Percentiles rank a stretch among this genome's conserved stretches.
Evolutionary conservation across 1,140 invertebrate genomes (phyloP).

Genomic region (Aphaenogaster ashmeadi): DNA sequence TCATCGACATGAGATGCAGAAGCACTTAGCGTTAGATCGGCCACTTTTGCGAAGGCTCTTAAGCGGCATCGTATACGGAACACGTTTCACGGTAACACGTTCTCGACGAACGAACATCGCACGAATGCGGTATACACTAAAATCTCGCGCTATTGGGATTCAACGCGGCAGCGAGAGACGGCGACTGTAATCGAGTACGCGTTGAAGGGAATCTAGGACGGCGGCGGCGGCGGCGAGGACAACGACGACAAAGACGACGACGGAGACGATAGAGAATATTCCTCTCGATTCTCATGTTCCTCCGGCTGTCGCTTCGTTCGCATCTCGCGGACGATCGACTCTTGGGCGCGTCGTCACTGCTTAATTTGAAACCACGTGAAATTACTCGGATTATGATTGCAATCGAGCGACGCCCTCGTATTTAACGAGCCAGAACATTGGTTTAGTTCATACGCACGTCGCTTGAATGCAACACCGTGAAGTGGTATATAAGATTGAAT

Average conservation of each 20-base stretch:
- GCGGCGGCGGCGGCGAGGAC: conserved; percentile 1
- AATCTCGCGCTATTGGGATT: conserved; percentile 80
- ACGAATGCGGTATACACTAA: conserved; percentile 76
- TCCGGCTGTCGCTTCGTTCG: conserved; percentile 11
- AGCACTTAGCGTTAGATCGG: conserved; percentile 50
- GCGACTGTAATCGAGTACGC: conserved; percentile 77
- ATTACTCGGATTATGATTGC: conserved; percentile 28
- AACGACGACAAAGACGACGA: neutral
- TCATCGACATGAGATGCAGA: neutral
- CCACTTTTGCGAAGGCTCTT: conserved; percentile 44
- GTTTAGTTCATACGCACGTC: neutral
- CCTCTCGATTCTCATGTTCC: conserved; percentile 37
- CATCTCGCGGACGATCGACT: conserved; percentile 39
- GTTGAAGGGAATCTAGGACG: conserved; percentile 61
- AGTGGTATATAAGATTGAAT: too few species aligned
- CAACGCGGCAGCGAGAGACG: conserved; percentile 67
- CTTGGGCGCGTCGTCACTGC: neutral
- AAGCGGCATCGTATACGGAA: conserved; percentile 50
- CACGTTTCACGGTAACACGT: conserved; percentile 68
- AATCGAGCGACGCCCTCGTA: neutral
- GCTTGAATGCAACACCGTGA: neutral
- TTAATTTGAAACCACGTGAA: conserved; percentile 30
- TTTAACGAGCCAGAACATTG: conserved; percentile 25
- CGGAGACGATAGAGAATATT: conserved; percentile 59
- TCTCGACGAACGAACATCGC: conserved; percentile 70